These are phyloP conservation scores for Asobara japonica DNA, from an alignment of 1,140 invertebrate species.

Conservation along the genomic window DNA sequence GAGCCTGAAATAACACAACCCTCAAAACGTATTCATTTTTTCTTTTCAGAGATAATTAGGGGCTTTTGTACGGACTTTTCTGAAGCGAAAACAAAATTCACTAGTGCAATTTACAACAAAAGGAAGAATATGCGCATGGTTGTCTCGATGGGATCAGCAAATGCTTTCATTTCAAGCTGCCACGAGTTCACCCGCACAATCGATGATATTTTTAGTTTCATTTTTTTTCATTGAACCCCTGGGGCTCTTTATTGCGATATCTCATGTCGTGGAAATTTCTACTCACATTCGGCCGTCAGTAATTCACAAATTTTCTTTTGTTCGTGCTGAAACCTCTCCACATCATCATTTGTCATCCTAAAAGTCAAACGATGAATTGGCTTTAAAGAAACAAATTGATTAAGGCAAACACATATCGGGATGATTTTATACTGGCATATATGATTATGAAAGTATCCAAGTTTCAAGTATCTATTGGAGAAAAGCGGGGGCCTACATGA, in stretches of 20 bases:
- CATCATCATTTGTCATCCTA: neutral
- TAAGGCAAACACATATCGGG: too few relatives aligned
- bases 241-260: neutral
- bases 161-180: neutral
- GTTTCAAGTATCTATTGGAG: too few relatives aligned
- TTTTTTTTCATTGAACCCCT: constrained; percentile 12
- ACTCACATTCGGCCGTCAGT: neutral
- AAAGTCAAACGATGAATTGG: neutral
- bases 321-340: neutral
- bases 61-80: neutral
- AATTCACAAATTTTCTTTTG: neutral
- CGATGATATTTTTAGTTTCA: neutral
- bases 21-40: neutral
- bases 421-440: too few relatives aligned
- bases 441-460: too few relatives aligned
- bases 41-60: neutral
- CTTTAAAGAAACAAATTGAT: too few relatives aligned
- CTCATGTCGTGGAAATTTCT: constrained; percentile 1
- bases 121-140: neutral
- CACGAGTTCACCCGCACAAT: neutral
- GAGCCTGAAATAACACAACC: neutral
- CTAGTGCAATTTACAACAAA: neutral
- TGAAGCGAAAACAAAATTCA: neutral
- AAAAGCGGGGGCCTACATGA: too few relatives aligned
- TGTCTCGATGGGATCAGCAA: neutral